phyloP scores from a whole-genome alignment of 2,888 invertebrate genomes.

The Linnaemya vulpina region DNA sequence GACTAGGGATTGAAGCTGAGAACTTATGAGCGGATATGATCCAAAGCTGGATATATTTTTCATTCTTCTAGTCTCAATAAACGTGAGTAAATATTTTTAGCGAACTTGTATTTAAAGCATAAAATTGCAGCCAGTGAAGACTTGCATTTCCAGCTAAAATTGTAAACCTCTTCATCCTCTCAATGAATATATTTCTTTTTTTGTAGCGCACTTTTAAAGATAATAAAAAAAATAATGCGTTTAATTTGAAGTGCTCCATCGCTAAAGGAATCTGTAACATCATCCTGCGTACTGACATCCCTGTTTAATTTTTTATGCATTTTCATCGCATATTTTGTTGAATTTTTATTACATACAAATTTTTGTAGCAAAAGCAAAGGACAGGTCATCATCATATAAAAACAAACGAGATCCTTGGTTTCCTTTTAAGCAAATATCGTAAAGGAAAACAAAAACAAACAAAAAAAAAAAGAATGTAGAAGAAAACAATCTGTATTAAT shows the following conservation, averaged over 20 bases:
- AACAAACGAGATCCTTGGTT: slow-evolving; percentile 49
- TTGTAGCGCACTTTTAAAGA: neutral
- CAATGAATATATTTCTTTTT: neutral
- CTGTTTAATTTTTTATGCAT: slow-evolving; percentile 51
- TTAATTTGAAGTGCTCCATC: slow-evolving; percentile 15
- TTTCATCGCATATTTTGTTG: slow-evolving; percentile 19
- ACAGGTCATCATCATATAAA: slow-evolving; percentile 48
- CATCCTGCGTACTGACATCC: slow-evolving; percentile 9
- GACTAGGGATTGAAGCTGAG: no score
- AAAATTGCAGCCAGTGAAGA: no score
- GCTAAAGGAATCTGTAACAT: slow-evolving; percentile 8
- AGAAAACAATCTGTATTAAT: slow-evolving; percentile 40
- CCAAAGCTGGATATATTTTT: no score
- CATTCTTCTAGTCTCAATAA: no score
- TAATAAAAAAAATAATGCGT: neutral
- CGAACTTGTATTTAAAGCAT: no score
- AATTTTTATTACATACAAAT: slow-evolving; percentile 24
- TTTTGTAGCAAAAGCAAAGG: slow-evolving; percentile 14
- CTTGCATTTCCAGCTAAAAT: no score
- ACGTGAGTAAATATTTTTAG: no score
- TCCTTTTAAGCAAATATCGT: slow-evolving; percentile 56
- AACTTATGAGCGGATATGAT: no score
- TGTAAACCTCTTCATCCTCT: no score
- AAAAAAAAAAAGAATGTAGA: neutral
- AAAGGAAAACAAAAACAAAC: no score